Evolutionary conservation across 2,113 vertebrate species (phyloP).

Genomic region (Sapajus apella): DNA sequence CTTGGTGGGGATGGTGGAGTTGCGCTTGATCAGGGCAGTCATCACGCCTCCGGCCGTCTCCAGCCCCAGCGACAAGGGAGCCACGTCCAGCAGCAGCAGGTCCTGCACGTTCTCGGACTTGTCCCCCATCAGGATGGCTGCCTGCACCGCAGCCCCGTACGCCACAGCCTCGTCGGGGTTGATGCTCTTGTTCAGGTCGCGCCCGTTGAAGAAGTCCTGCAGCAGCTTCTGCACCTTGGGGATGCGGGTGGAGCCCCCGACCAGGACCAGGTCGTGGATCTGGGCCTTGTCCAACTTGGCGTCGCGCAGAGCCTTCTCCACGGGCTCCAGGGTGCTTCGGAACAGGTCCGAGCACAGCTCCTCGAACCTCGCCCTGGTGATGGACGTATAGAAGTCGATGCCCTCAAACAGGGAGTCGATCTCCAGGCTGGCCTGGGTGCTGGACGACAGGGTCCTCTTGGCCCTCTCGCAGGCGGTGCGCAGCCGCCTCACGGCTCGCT

Average conservation of each 20-base stretch:
- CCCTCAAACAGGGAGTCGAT: conserved; percentile 93
- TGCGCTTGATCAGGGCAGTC: conserved; percentile 94
- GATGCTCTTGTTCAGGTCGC: conserved; percentile 95
- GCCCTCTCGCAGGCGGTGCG: conserved; percentile 93
- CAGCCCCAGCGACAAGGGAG: conserved; percentile 92
- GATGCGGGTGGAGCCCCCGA: conserved; percentile 93
- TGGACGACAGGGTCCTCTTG: conserved; percentile 93
- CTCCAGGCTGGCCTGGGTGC: conserved; percentile 93
- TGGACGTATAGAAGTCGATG: conserved; percentile 93
- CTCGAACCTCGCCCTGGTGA: conserved; percentile 93
- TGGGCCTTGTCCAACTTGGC: conserved; percentile 92
- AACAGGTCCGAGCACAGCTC: conserved; percentile 94
- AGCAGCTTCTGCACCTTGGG: conserved; percentile 94
- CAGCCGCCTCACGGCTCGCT: conserved; percentile 90
- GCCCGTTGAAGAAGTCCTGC: conserved; percentile 93
- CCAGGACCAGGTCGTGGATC: conserved; percentile 92
- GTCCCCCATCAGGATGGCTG: conserved; percentile 93
- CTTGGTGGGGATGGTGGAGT: conserved; percentile 95
- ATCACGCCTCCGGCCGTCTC: conserved; percentile 95
- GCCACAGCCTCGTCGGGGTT: conserved; percentile 94
- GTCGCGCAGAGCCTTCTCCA: conserved; percentile 92
- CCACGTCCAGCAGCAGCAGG: conserved; percentile 92
- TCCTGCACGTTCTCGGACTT: conserved; percentile 95
- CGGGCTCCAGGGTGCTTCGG: conserved; percentile 91
- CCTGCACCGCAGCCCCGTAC: conserved; percentile 94